Conservation (phyloP, 2,888 invertebrate species). For the Eledona agricola region DNA sequence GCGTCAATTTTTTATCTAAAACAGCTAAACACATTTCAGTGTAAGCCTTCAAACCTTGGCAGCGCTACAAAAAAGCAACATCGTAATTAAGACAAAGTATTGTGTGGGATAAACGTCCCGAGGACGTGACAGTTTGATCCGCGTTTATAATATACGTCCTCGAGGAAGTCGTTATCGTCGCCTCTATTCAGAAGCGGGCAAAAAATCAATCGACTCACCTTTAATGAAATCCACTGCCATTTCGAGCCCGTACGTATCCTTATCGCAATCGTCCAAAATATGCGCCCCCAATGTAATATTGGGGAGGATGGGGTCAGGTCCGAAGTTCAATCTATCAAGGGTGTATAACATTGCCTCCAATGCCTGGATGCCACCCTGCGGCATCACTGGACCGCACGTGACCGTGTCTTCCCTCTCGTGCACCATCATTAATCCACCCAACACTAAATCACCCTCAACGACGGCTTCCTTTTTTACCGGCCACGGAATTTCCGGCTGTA, state of each 20-base stretch:
- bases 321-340: conserved; percentile 79
- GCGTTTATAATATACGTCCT: too few relatives aligned
- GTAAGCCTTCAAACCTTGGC: too few relatives aligned
- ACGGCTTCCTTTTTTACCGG: conserved; percentile 87
- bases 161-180: too few relatives aligned
- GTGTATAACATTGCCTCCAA: conserved; percentile 93
- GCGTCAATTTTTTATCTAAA: too few relatives aligned
- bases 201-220: conserved; percentile 70
- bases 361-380: conserved; percentile 89
- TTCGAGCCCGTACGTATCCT: conserved; percentile 93
- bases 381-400: conserved; percentile 93
- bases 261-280: conserved; percentile 93
- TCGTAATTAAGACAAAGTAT: too few relatives aligned
- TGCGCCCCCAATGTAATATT: conserved; percentile 86
- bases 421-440: conserved; percentile 95
- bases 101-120: too few relatives aligned
- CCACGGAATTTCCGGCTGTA: conserved; percentile 65
- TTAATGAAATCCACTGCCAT: conserved; percentile 98
- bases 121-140: too few relatives aligned
- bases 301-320: conserved; percentile 73
- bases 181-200: neutral
- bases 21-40: too few relatives aligned
- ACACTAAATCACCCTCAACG: conserved; percentile 86
- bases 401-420: conserved; percentile 89
- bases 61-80: too few relatives aligned